Conservation (phyloP, 2,113 vertebrate genomes). For the Trachemys scripta region DNA sequence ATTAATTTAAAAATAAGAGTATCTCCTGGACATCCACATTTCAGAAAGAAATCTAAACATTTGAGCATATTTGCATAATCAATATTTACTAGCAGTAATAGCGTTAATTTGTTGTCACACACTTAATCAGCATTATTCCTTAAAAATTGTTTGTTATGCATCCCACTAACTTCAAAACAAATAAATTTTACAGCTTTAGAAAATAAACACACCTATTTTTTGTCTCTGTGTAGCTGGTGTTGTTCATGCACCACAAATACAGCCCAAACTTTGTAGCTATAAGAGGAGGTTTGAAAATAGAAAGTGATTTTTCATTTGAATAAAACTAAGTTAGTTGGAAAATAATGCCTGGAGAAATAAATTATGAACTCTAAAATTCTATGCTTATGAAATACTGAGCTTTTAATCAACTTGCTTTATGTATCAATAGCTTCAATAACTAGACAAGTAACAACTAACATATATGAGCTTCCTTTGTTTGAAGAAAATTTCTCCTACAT, state of each 20-base stretch:
- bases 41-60: constrained; percentile 63
- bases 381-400: constrained; percentile 69
- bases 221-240: neutral
- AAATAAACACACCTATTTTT: neutral
- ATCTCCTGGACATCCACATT: constrained; percentile 68
- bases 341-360: constrained; percentile 56
- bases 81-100: constrained; percentile 67
- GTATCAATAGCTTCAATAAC: constrained; percentile 61
- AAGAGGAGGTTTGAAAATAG: constrained; percentile 55
- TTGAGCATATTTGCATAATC: constrained; percentile 65
- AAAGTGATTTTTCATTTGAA: constrained; percentile 62
- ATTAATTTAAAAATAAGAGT: constrained; percentile 73
- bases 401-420: constrained; percentile 72
- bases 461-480: constrained; percentile 58
- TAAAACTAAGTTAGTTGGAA: constrained; percentile 60
- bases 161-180: constrained; percentile 33
- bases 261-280: constrained; percentile 29
- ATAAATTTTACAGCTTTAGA: constrained; percentile 44
- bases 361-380: constrained; percentile 49
- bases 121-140: constrained; percentile 59
- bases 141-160: constrained; percentile 58
- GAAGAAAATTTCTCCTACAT: constrained; percentile 71
- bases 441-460: constrained; percentile 61
- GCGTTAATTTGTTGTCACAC: constrained; percentile 64
- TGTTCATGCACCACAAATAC: constrained; percentile 25